These are phyloP conservation scores for Sylvilagus floridanus DNA, from an alignment of 2,797 vertebrate genomes.

Conservation along the genomic window DNA sequence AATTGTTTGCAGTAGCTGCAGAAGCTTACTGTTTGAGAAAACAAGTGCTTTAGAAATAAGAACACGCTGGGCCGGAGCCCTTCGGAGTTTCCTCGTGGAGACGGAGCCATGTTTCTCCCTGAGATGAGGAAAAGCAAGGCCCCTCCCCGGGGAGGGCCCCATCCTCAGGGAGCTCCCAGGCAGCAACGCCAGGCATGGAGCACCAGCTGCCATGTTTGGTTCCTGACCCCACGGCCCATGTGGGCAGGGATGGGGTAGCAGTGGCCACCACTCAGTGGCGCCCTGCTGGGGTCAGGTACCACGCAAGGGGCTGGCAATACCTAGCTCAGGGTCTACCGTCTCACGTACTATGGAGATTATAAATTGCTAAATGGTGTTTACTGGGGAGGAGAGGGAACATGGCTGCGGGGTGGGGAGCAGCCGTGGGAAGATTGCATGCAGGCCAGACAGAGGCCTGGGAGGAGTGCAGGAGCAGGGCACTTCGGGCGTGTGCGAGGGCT, in stretches of 20 bases:
- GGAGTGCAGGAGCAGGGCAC: background rate
- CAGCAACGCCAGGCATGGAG: too few species aligned
- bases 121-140: background rate
- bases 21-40: constrained; percentile 63
- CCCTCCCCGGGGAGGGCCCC: background rate
- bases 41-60: constrained; percentile 64
- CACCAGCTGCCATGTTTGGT: background rate
- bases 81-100: constrained; percentile 11
- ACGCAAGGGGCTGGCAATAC: accelerated
- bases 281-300: background rate
- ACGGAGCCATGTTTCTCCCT: background rate
- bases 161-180: background rate
- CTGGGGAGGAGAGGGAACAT: background rate
- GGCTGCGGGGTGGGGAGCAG: background rate
- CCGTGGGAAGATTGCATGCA: accelerated
- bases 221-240: background rate
- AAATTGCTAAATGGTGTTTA: background rate
- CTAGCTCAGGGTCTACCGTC: background rate
- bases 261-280: background rate
- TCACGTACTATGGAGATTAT: constrained; percentile 9
- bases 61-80: background rate
- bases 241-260: background rate
- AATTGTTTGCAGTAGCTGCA: constrained; percentile 59
- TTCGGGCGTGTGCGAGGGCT: accelerated
- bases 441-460: too few species aligned